Base-by-base conservation (phyloP, 2,888 invertebrate genomes). In the Drosophila macrospina region DNA sequence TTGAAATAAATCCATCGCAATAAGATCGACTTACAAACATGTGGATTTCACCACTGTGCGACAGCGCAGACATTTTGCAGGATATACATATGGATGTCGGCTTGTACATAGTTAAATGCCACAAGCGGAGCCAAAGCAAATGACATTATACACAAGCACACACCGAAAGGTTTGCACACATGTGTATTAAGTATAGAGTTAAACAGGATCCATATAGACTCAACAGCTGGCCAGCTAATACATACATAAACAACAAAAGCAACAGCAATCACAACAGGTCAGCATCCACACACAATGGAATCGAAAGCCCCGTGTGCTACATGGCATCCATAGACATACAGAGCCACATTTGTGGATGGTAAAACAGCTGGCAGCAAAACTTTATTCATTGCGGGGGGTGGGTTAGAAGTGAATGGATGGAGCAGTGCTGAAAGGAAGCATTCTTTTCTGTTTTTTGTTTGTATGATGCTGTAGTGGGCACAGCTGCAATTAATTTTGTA, bases 351-450 rank as follows among this genome's bases (percentile, higher is more conserved):
- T 72, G 84, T 83, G 84, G 79, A 88, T 70, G 57, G 3, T 63
- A 48, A 72, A 86, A 88, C 81, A 82, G 81, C 81, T 81, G 86
- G 88, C 72, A 37, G 55, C 45, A 48, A 66, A 79, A 55, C 55
- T 50, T 32, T 20, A 57, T 47, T 15, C 62, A 50, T 16, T 20
- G 52, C 55, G 54, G 54, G 44, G 56, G 37, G 24, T 42, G 32
- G 20, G 20, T 20, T 20, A 1, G 20, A 20, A 36, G 15, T 1
- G 11, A n/a, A 10, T 10, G 34, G 7, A 44, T 55, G 56, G 36
- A 68, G 57, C 42, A 36, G 20, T 45, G 52, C 24, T 64, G 26
- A 59, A 65, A 68, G 57, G 37, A 64, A 78, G 45, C 37, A 50
- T 13, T 59, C 37, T 50, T 36, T 57, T 37, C 61, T 48, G 20